Base-by-base conservation (phyloP, 2,888 invertebrate species). In the Asteroscopus sphinx region DNA sequence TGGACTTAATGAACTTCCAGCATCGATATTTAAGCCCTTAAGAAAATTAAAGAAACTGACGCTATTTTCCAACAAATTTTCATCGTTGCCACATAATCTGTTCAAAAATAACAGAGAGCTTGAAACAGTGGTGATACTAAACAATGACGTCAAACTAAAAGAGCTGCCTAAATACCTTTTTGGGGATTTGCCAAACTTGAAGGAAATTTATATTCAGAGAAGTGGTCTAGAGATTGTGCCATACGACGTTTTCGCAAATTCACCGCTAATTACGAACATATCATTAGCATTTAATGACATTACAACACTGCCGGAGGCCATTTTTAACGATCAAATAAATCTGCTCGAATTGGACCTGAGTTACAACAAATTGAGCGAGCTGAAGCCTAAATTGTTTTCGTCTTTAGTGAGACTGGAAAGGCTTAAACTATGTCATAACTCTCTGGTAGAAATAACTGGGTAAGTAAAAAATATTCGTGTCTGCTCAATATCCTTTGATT, bases 61-160 rank as follows among this genome's bases (percentile, higher is more conserved):
- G 80, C 90, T 98, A 62, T 96, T 95, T 80, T 94, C 92, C n/a
- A 97, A 97, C 79, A 95, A 95, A 71, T 96, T 97, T 68, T 91
- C 92, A 4, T 86, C 94, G n/a, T 78, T 97, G 52, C 96, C 96
- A 2, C 90, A 89, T 53, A 94, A 94, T 68, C 86, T 96, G 39
- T 96, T 97, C 68, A 84, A 83, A 54, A 88, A 93, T 55, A 96
- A 95, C 75, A 85, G 83, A 15, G 91, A 95, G 68, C 84, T 97
- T 40, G 87, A 88, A 49, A 90, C 85, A 11, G 90, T 96, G 46
- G 93, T 95, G 56, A 89, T 96, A 73, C 89, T 94, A 40, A 95
- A 95, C 75, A 96, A 96, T 82, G 95, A 95, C 39, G 94, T 94
- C 7, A 90, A 95, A 56, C 82, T 97, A 54, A 92, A 92, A 61